Evolutionary conservation across 2,797 vertebrate species (phyloP).

Genomic region (Pristis pectinata): DNA sequence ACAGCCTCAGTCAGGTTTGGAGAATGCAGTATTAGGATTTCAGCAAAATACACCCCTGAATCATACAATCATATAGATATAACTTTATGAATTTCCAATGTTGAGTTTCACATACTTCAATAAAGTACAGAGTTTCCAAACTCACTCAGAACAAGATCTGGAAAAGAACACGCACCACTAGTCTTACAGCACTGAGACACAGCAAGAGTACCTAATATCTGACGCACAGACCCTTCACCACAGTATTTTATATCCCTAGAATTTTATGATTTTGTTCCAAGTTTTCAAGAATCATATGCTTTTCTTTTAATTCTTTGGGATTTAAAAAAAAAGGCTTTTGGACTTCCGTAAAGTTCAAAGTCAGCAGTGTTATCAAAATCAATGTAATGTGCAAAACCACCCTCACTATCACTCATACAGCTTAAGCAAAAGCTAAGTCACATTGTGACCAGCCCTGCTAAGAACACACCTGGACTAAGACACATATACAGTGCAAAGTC

Average conservation of each 20-base stretch:
- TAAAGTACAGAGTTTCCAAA: neutral
- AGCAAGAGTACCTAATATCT: neutral
- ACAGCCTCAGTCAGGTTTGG: neutral
- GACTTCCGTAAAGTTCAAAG: neutral
- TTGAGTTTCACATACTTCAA: neutral
- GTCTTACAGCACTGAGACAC: neutral
- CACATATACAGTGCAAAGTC: neutral
- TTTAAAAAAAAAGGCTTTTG: neutral
- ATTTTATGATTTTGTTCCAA: neutral
- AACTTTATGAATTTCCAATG: neutral
- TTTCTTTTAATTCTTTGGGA: neutral
- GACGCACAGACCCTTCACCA: neutral
- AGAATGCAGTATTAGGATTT: neutral
- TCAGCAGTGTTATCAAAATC: neutral
- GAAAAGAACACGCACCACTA: neutral
- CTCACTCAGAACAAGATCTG: neutral
- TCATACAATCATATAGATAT: neutral
- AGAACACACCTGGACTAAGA: neutral
- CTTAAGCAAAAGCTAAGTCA: neutral
- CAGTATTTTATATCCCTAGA: neutral
- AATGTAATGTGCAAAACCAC: neutral
- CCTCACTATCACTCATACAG: neutral
- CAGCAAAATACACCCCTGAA: neutral
- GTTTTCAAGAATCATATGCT: neutral
- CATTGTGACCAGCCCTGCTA: neutral